Conservation (phyloP, 2,888 invertebrate genomes). For the Conchocele bisecta region DNA sequence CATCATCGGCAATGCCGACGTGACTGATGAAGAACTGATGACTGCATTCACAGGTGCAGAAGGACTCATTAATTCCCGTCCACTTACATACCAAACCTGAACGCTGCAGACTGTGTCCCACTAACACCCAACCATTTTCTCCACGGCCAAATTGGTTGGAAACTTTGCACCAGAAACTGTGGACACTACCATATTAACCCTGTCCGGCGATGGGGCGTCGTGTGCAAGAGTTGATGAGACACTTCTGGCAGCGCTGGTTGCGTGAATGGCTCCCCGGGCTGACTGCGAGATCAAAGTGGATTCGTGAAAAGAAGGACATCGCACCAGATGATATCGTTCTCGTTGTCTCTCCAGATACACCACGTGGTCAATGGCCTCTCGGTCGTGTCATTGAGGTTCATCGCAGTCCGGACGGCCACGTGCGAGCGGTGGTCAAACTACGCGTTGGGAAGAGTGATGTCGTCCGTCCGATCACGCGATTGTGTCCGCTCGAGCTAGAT, state of each 20-base stretch:
- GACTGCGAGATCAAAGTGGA: slow-evolving; percentile 38
- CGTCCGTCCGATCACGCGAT: slow-evolving; percentile 21
- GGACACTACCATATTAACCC: neutral
- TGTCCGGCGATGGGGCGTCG: slow-evolving; percentile 32
- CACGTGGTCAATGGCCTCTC: slow-evolving; percentile 43
- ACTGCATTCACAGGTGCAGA: slow-evolving; percentile 57
- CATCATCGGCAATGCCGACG: slow-evolving; percentile 39
- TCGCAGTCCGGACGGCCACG: slow-evolving; percentile 43
- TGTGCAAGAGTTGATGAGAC: slow-evolving; percentile 45
- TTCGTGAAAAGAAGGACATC: slow-evolving; percentile 21
- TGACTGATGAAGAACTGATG: slow-evolving; percentile 54
- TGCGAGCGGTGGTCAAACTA: slow-evolving; percentile 30
- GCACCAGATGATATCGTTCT: slow-evolving; percentile 44
- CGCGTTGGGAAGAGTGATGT: slow-evolving; percentile 12
- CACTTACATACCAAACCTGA: slow-evolving; percentile 46
- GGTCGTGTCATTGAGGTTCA: slow-evolving; percentile 37
- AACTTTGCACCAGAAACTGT: neutral
- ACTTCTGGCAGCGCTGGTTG: slow-evolving; percentile 52
- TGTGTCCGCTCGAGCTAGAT: slow-evolving; percentile 22
- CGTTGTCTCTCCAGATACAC: slow-evolving; percentile 28
- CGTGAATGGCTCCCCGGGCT: slow-evolving; percentile 30
- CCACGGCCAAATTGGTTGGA: slow-evolving; percentile 12
- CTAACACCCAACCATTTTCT: slow-evolving; percentile 61
- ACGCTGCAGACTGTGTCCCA: slow-evolving; percentile 18
- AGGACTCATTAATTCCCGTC: slow-evolving; percentile 46